These are phyloP conservation scores for Isaurus tuberculatus DNA, from an alignment of 92 coral and sea anemone genomes.

Conservation along the genomic window DNA sequence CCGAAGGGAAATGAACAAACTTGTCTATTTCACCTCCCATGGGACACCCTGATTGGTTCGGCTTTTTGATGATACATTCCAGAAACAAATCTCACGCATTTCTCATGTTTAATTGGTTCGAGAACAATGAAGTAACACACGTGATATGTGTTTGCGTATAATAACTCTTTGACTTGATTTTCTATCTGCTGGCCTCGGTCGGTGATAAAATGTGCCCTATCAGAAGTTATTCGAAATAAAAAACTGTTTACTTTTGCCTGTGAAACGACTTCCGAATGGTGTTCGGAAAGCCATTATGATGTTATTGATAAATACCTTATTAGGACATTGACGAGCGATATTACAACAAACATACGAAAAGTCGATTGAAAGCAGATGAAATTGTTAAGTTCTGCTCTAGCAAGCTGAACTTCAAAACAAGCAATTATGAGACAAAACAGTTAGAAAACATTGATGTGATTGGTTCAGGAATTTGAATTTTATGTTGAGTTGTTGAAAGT, in stretches of 20 bases:
- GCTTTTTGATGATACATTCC: slow-evolving; percentile 38
- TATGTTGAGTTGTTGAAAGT: neutral
- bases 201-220: neutral
- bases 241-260: neutral
- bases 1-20: slow-evolving; percentile 15
- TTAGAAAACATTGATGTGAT: neutral
- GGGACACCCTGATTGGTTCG: slow-evolving; percentile 80
- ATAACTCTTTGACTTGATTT: slow-evolving; percentile 4
- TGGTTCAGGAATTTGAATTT: neutral
- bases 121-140: slow-evolving; percentile 16
- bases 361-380: slow-evolving; percentile 16
- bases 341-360: neutral
- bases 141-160: slow-evolving; percentile 1
- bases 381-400: slow-evolving; percentile 5
- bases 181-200: neutral
- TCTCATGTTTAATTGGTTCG: slow-evolving; percentile 26
- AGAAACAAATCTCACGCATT: slow-evolving; percentile 2
- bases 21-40: slow-evolving; percentile 61
- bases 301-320: neutral
- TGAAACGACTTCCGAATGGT: slow-evolving; percentile 26
- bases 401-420: slow-evolving; percentile 19
- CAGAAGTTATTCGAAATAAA: neutral
- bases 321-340: neutral
- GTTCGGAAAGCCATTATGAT: neutral
- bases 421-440: neutral